phyloP scores from a whole-genome alignment of 2,797 vertebrate genomes.

The Smutsia temminckii region DNA sequence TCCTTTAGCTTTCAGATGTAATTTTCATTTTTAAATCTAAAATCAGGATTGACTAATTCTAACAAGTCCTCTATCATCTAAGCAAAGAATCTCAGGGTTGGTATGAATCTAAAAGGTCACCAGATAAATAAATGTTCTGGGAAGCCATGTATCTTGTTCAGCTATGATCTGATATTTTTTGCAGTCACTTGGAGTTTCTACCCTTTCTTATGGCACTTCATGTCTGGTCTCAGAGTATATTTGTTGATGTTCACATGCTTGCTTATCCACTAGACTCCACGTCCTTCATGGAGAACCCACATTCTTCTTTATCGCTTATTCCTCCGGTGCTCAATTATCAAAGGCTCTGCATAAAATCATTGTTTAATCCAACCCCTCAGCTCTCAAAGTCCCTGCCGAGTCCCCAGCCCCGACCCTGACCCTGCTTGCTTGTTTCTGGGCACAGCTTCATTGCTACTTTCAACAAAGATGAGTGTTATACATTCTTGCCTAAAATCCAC shows the following conservation, averaged over 20 bases:
- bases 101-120: neutral
- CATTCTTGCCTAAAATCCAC: neutral
- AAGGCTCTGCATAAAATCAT: neutral
- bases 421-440: neutral
- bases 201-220: neutral
- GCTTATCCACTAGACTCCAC: neutral
- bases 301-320: neutral
- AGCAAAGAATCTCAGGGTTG: constrained; percentile 17
- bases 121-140: neutral
- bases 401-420: too few species aligned
- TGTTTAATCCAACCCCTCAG: neutral
- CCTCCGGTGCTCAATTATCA: neutral
- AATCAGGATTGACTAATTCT: constrained; percentile 25
- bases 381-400: neutral
- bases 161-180: neutral
- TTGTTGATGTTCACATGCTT: neutral
- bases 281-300: neutral
- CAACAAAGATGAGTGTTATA: neutral
- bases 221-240: neutral
- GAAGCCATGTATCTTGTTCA: neutral
- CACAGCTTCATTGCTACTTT: neutral
- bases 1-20: neutral
- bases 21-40: constrained; percentile 42
- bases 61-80: neutral
- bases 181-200: neutral